Evolutionary conservation across 2,888 invertebrate species (phyloP).

Genomic region (Ethmia dodecea): DNA sequence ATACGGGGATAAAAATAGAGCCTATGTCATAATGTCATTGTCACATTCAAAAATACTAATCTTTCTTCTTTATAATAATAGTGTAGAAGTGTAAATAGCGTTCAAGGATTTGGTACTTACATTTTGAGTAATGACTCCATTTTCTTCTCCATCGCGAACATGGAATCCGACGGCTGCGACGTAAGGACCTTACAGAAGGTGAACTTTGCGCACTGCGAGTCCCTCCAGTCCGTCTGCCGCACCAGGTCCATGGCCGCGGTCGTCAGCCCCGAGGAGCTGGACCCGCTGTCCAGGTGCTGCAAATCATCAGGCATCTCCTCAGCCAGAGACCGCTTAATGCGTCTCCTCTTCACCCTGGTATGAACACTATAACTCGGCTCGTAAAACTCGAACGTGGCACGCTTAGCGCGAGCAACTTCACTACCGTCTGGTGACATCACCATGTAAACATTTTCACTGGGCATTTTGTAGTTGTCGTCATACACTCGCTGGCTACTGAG

Average conservation of each 20-base stretch:
- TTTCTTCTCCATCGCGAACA: slow-evolving; percentile 87
- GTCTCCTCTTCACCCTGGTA: slow-evolving; percentile 44
- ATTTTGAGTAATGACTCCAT: slow-evolving; percentile 84
- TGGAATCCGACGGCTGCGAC: slow-evolving; percentile 82
- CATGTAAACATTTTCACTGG: slow-evolving; percentile 71
- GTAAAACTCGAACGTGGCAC: slow-evolving; percentile 42
- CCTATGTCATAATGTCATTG: no score
- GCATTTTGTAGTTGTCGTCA: slow-evolving; percentile 73
- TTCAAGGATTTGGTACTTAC: slow-evolving; percentile 84
- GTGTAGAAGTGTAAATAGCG: no score
- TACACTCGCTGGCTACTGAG: slow-evolving; percentile 60
- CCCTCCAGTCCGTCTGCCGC: slow-evolving; percentile 81
- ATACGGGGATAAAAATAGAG: no score
- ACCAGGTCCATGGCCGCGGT: slow-evolving; percentile 67
- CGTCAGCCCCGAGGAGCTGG: slow-evolving; percentile 45
- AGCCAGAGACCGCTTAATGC: slow-evolving; percentile 47
- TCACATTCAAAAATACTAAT: no score
- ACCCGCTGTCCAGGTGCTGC: slow-evolving; percentile 47
- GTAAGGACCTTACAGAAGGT: slow-evolving; percentile 87
- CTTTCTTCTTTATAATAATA: no score
- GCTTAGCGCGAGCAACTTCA: slow-evolving; percentile 47
- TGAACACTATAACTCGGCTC: slow-evolving; percentile 35
- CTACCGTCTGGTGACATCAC: slow-evolving; percentile 65
- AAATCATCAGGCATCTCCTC: slow-evolving; percentile 63
- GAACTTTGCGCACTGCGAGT: slow-evolving; percentile 86